These are phyloP conservation scores for Megalops cyprinoides DNA, from an alignment of 2,797 vertebrate genomes.

Conservation along the genomic window DNA sequence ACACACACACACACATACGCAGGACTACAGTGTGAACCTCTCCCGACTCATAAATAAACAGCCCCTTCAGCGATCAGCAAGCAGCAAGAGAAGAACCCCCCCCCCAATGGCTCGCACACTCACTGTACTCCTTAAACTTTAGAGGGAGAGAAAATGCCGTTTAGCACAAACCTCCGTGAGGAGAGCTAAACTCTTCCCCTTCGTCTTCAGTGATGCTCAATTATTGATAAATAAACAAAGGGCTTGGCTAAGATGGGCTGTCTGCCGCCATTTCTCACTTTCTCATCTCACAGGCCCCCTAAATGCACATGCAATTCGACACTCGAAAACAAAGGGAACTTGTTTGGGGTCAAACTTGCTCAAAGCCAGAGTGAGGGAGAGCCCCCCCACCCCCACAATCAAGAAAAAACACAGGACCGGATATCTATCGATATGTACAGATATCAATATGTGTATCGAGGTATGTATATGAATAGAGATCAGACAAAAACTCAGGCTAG, in stretches of 20 bases:
- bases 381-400: too few species aligned
- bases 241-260: slow-evolving; percentile 68
- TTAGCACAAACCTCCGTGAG: slow-evolving; percentile 61
- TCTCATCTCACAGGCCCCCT: slow-evolving; percentile 63
- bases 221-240: slow-evolving; percentile 79
- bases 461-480: too few species aligned
- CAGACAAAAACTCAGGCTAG: too few species aligned
- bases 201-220: slow-evolving; percentile 71
- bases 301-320: slow-evolving; percentile 61
- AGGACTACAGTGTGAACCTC: slow-evolving; percentile 38
- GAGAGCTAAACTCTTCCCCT: slow-evolving; percentile 50
- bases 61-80: slow-evolving; percentile 50
- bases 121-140: slow-evolving; percentile 39
- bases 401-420: too few species aligned
- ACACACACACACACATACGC: slow-evolving; percentile 16
- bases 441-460: too few species aligned
- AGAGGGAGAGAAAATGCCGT: slow-evolving; percentile 54
- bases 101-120: background rate
- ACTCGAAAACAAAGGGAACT: slow-evolving; percentile 66
- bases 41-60: slow-evolving; percentile 53
- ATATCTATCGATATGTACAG: too few species aligned
- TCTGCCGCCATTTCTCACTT: slow-evolving; percentile 68
- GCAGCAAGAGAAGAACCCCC: slow-evolving; percentile 36
- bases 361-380: slow-evolving; percentile 31
- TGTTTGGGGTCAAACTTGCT: slow-evolving; percentile 73